phyloP scores from a whole-genome alignment of 1,140 invertebrate genomes.

The Aphidius gifuensis region DNA sequence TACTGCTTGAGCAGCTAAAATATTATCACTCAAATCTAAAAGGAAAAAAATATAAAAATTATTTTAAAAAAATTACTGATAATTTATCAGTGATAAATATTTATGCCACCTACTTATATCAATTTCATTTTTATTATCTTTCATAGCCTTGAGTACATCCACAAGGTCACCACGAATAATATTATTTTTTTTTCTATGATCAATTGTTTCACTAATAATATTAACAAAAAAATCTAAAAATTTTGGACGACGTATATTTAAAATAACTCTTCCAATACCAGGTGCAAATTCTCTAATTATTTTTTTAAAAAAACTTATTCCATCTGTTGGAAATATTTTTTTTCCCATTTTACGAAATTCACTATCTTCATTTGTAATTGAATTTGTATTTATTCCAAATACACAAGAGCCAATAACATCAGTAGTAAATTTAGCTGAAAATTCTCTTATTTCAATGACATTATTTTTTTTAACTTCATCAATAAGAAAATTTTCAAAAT shows the following conservation, averaged over 20 bases:
- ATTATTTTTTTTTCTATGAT: slow-evolving; percentile 48
- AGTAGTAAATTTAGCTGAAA: slow-evolving; percentile 51
- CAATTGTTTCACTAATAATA: slow-evolving; percentile 34
- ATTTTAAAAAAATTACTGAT: neutral
- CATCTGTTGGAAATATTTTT: slow-evolving; percentile 27
- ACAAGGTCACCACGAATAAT: slow-evolving; percentile 54
- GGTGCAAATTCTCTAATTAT: neutral
- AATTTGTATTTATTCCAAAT: slow-evolving; percentile 59
- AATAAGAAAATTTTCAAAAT: slow-evolving; percentile 29
- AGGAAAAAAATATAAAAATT: neutral
- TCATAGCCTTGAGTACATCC: slow-evolving; percentile 49
- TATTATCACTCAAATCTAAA: slow-evolving; percentile 29
- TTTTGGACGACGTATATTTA: neutral
- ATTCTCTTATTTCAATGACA: slow-evolving; percentile 31
- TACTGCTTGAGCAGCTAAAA: slow-evolving; percentile 31
- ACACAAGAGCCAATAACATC: slow-evolving; percentile 58
- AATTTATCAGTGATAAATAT: no score
- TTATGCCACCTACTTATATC: neutral
- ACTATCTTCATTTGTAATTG: slow-evolving; percentile 43
- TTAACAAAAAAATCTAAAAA: slow-evolving; percentile 1
- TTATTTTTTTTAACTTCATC: slow-evolving; percentile 14
- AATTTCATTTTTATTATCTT: slow-evolving; percentile 1
- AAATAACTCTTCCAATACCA: neutral
- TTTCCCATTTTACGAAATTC: slow-evolving; percentile 44
- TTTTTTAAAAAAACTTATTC: neutral